Percentiles rank a stretch among this genome's conserved stretches.
Evolutionary conservation across 2,113 vertebrate species (phyloP).

Genomic region (Ctenomys sociabilis): DNA sequence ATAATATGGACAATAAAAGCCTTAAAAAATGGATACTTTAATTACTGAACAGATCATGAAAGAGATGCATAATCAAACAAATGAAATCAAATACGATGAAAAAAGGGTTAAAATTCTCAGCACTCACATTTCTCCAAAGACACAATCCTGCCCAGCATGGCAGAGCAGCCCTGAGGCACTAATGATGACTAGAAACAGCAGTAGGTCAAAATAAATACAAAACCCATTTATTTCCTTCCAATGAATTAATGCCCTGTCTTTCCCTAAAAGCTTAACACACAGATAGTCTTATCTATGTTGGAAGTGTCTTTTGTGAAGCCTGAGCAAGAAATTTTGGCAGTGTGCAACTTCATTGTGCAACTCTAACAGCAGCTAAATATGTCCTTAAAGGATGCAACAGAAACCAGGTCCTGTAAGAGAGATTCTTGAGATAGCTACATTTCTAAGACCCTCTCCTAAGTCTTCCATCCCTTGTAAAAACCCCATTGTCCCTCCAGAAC

Average conservation of each 20-base stretch:
- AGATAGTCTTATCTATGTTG: background rate
- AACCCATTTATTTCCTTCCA: background rate
- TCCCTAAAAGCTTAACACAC: background rate
- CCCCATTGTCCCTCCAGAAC: background rate
- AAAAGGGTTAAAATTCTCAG: background rate
- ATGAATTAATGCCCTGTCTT: background rate
- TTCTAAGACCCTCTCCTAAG: background rate
- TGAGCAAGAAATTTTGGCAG: background rate
- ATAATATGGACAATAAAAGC: background rate
- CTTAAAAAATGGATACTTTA: conserved; percentile 26
- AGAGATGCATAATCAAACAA: background rate
- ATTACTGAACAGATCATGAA: background rate
- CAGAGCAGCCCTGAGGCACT: background rate
- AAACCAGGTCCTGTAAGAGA: background rate
- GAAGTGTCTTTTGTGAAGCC: background rate
- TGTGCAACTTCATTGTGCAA: background rate
- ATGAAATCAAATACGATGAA: background rate
- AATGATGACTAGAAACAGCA: background rate
- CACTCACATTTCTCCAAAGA: background rate
- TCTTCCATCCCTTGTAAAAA: background rate
- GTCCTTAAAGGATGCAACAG: background rate
- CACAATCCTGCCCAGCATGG: background rate
- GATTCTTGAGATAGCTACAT: background rate
- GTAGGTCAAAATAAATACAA: background rate
- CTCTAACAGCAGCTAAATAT: background rate